Evolutionary conservation across 1,140 invertebrate species (phyloP).

Genomic region (Drosophila kikkawai): DNA sequence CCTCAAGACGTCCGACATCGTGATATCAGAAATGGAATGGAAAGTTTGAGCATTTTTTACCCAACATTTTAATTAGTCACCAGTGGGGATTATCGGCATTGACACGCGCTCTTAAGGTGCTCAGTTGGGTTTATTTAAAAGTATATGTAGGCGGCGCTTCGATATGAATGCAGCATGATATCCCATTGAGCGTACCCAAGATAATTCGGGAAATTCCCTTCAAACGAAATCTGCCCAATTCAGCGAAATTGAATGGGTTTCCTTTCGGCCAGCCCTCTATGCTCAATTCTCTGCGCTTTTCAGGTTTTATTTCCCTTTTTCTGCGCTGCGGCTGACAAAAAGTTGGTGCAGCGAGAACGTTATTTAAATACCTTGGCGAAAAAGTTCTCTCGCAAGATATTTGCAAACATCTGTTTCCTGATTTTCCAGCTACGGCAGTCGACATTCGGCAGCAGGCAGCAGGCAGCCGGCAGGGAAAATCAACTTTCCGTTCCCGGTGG

Average conservation of each 20-base stretch:
- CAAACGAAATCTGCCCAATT: constrained; percentile 38
- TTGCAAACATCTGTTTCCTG: constrained; percentile 80
- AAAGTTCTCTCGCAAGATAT: constrained; percentile 76
- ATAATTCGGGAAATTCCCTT: constrained; percentile 20
- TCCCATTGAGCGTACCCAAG: constrained; percentile 9
- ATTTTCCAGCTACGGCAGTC: constrained; percentile 30
- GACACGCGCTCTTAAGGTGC: constrained; percentile 16
- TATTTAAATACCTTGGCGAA: constrained; percentile 79
- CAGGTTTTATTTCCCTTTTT: constrained; percentile 32
- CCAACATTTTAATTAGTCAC: constrained; percentile 47
- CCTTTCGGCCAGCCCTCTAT: constrained; percentile 21
- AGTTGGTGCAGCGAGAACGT: constrained; percentile 69
- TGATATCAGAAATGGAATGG: constrained; percentile 16
- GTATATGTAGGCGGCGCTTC: constrained; percentile 13
- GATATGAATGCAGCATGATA: constrained; percentile 40
- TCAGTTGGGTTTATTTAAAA: constrained; percentile 1
- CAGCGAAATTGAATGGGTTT: constrained; percentile 70
- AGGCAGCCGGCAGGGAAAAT: constrained; percentile 42
- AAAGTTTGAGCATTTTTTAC: constrained; percentile 26
- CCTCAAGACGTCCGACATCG: not conserved
- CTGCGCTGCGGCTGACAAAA: constrained; percentile 61
- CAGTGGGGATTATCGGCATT: constrained; percentile 25
- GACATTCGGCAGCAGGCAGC: constrained; percentile 4
- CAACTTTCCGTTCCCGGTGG: constrained; percentile 49
- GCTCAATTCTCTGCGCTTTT: constrained; percentile 13